Evolutionary conservation across 1,140 invertebrate species (phyloP).

Genomic region (Cydia amplana): DNA sequence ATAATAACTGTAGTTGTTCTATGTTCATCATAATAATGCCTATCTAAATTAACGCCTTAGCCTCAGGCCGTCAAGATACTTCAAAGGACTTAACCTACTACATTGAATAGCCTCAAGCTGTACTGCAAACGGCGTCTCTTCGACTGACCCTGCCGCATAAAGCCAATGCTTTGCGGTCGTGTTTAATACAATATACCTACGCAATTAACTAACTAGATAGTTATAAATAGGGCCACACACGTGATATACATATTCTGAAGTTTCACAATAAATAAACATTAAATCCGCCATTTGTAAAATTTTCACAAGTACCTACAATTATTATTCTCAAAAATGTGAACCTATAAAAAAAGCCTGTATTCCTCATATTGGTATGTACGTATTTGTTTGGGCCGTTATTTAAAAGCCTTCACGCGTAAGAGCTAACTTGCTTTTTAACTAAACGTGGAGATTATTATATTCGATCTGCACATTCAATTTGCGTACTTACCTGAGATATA

Average conservation of each 20-base stretch:
- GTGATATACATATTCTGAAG: not conserved
- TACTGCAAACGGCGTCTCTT: slow-evolving; percentile 10
- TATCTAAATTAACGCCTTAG: not conserved
- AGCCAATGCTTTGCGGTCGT: slow-evolving; percentile 5
- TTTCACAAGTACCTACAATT: no score
- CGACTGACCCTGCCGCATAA: not conserved
- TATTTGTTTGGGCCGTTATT: no score
- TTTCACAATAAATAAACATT: no score
- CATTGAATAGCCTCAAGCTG: not conserved
- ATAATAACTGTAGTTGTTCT: not conserved
- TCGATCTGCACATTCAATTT: no score
- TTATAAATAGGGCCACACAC: not conserved
- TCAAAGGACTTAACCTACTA: slow-evolving; percentile 18
- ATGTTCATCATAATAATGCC: not conserved
- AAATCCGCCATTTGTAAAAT: no score
- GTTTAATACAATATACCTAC: not conserved
- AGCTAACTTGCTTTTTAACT: no score
- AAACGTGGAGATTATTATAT: no score
- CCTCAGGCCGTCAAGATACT: not conserved
- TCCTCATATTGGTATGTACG: no score
- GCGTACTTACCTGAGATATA: no score
- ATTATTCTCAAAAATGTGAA: no score
- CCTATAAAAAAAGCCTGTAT: no score
- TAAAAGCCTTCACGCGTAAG: no score
- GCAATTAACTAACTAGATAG: not conserved